A percentile compares a stretch with the other conserved stretches of the same genome.
These are phyloP conservation scores for Chrysina gloriosa DNA, from an alignment of 2,888 invertebrate species.

Conservation along the genomic window DNA sequence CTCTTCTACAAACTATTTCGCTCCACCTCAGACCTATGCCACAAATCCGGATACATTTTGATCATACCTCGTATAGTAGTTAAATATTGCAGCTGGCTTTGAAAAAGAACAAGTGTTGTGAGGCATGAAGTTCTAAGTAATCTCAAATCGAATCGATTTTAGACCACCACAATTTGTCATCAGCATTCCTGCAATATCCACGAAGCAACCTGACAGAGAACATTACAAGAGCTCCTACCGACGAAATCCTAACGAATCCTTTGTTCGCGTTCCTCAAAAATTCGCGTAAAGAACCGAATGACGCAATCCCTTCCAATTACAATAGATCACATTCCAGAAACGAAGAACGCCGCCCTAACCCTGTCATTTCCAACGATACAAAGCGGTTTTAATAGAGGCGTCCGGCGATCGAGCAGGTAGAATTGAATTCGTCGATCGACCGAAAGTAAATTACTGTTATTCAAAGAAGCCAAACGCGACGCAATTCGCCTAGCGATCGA, in stretches of 20 bases:
- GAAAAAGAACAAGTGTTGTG: too few species aligned
- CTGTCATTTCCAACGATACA: background rate
- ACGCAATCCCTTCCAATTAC: background rate
- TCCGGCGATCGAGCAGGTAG: background rate
- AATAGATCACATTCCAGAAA: background rate
- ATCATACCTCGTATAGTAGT: too few species aligned
- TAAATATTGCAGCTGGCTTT: too few species aligned
- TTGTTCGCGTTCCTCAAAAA: background rate
- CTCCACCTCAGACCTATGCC: too few species aligned
- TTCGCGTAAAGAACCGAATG: background rate
- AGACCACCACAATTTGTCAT: too few species aligned
- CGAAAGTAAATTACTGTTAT: constrained; percentile 15
- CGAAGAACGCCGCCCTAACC: background rate
- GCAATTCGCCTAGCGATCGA: constrained; percentile 11
- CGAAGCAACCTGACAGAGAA: too few species aligned
- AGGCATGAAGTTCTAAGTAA: too few species aligned
- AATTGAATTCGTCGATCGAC: background rate
- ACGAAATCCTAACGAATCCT: background rate
- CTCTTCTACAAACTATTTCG: too few species aligned
- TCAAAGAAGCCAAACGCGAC: constrained; percentile 7
- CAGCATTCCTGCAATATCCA: too few species aligned
- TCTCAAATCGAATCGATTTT: too few species aligned
- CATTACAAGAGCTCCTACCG: too few species aligned
- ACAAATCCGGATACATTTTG: too few species aligned
- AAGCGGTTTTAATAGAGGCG: background rate